Evolutionary conservation across 1,140 invertebrate species (phyloP).

Genomic region (Zophobas morio): DNA sequence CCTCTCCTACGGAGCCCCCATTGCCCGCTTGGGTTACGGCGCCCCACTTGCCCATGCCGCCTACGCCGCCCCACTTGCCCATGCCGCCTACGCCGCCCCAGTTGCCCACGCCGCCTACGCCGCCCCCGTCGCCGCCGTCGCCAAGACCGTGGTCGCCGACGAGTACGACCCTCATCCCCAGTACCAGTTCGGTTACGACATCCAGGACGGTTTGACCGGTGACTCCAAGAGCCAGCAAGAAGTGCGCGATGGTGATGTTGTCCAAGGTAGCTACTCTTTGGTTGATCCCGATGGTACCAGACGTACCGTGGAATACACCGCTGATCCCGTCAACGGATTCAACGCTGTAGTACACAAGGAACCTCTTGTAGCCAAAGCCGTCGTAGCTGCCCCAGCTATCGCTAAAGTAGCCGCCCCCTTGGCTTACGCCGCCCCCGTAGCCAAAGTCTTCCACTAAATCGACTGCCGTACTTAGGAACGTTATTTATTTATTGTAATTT

Average conservation of each 20-base stretch:
- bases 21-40: conserved; percentile 21
- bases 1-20: conserved; percentile 38
- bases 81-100: conserved; percentile 39
- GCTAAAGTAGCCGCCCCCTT: too few species aligned
- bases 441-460: conserved; percentile 15
- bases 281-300: conserved; percentile 77
- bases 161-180: conserved; percentile 73
- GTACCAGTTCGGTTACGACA: conserved; percentile 74
- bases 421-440: too few species aligned
- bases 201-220: conserved; percentile 74
- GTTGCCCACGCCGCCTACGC: conserved; percentile 57
- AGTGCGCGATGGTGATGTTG: conserved; percentile 68
- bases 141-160: conserved; percentile 56
- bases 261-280: conserved; percentile 71
- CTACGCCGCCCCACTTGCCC: conserved; percentile 1
- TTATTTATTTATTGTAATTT: conserved; percentile 23
- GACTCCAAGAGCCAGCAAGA: conserved; percentile 76
- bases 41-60: conserved; percentile 48
- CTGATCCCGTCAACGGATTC: conserved; percentile 69
- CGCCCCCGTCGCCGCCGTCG: conserved; percentile 50
- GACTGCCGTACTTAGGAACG: not conserved
- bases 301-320: conserved; percentile 77
- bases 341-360: too few species aligned
- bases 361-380: conserved; percentile 63
- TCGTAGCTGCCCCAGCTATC: too few species aligned